These are phyloP conservation scores for Tanaodytes sp. DNA, from an alignment of 2,888 invertebrate genomes.

Conservation along the genomic window DNA sequence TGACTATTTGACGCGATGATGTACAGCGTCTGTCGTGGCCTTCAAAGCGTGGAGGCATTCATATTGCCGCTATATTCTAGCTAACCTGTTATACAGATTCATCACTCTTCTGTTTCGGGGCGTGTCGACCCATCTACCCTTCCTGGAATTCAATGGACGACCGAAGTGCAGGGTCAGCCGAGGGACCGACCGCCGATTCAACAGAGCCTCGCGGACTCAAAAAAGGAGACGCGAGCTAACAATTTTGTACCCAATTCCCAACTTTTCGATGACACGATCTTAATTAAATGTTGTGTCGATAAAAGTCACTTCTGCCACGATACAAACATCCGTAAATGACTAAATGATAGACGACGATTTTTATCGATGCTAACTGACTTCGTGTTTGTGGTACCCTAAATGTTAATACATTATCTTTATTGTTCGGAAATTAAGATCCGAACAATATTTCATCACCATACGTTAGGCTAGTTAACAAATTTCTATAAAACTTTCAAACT, in stretches of 20 bases:
- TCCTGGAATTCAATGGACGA: slow-evolving; percentile 43
- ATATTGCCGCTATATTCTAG: slow-evolving; percentile 62
- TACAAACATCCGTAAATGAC: no score
- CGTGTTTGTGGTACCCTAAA: no score
- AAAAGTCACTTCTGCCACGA: no score
- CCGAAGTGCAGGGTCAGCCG: neutral
- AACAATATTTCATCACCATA: no score
- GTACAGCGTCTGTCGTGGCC: slow-evolving; percentile 54
- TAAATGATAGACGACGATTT: no score
- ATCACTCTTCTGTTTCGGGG: slow-evolving; percentile 62
- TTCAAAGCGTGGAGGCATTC: slow-evolving; percentile 56
- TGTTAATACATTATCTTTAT: no score
- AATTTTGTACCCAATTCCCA: neutral
- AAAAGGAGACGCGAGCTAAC: slow-evolving; percentile 42
- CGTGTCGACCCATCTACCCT: slow-evolving; percentile 49
- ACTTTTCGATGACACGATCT: no score
- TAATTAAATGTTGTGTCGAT: no score
- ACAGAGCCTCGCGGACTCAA: slow-evolving; percentile 41
- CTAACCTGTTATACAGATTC: slow-evolving; percentile 66
- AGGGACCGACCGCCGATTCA: slow-evolving; percentile 24
- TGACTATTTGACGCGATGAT: slow-evolving; percentile 42
- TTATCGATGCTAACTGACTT: no score
- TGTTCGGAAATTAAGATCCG: no score
- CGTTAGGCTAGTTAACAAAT: no score
- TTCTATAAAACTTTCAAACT: no score